Percentiles rank a stretch among this genome's conserved stretches.
Evolutionary conservation across 2,888 invertebrate genomes (phyloP).

Genomic region (Lissocephala sabroskyi): DNA sequence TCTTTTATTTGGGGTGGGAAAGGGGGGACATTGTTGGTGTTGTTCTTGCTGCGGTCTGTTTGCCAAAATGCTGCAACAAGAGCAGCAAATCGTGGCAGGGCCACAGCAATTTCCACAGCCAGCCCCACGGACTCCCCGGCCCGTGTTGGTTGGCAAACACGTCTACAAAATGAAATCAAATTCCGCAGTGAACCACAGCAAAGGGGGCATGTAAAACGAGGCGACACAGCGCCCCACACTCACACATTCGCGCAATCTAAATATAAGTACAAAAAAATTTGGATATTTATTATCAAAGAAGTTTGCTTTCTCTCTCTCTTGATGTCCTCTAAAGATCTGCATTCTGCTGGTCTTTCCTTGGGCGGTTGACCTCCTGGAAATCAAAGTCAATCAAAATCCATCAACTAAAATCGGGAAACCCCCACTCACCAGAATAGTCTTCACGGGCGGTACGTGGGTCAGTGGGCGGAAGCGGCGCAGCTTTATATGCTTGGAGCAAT

Average conservation of each 20-base stretch:
- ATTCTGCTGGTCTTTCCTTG: too few relatives aligned
- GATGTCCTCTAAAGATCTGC: too few relatives aligned
- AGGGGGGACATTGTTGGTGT: constrained; percentile 3
- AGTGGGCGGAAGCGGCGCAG: too few relatives aligned
- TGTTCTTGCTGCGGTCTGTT: constrained; percentile 7
- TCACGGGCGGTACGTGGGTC: too few relatives aligned
- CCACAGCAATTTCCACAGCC: constrained; percentile 23
- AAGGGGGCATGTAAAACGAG: background rate
- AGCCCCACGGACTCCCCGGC: background rate
- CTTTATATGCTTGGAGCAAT: too few relatives aligned
- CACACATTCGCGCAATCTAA: constrained; percentile 7
- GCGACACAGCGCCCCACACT: constrained; percentile 4
- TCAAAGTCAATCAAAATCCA: too few relatives aligned
- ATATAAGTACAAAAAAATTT: constrained; percentile 8
- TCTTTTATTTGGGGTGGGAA: background rate
- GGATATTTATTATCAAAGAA: too few relatives aligned
- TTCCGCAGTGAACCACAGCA: constrained; percentile 18
- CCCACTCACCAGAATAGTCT: too few relatives aligned
- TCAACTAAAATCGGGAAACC: too few relatives aligned
- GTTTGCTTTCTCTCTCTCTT: too few relatives aligned
- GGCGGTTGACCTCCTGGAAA: too few relatives aligned
- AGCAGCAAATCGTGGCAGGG: constrained; percentile 10
- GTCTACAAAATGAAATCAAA: constrained; percentile 20
- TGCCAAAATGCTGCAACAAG: constrained; percentile 25
- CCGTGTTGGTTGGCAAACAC: background rate